phyloP scores from a whole-genome alignment of 2,113 vertebrate species.

The Pelecanus crispus region DNA sequence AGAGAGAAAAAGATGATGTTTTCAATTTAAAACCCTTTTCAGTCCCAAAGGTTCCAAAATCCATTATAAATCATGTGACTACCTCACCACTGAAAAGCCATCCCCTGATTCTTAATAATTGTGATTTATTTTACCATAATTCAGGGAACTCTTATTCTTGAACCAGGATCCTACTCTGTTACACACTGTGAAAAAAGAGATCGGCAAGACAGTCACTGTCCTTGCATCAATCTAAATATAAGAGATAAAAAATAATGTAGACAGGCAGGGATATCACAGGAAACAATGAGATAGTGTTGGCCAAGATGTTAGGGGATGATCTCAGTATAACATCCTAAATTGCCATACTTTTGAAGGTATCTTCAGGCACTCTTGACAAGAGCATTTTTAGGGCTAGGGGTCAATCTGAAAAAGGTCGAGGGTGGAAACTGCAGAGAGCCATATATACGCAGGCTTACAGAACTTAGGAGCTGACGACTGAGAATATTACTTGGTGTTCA shows the following conservation, averaged over 20 bases:
- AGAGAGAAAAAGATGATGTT: not conserved
- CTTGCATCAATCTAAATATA: not conserved
- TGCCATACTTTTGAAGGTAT: not conserved
- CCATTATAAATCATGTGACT: not conserved
- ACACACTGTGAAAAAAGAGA: not conserved
- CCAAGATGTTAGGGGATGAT: not conserved
- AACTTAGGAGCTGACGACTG: not conserved
- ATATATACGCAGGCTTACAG: not conserved
- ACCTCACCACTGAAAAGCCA: not conserved
- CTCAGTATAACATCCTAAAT: not conserved
- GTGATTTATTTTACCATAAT: not conserved
- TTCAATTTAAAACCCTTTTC: not conserved
- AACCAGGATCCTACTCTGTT: not conserved
- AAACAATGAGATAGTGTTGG: not conserved
- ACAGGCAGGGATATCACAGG: not conserved
- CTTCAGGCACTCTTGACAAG: not conserved
- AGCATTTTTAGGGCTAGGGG: not conserved
- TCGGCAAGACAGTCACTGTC: not conserved
- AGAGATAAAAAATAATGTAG: not conserved
- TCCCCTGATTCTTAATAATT: not conserved
- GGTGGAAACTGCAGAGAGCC: not conserved
- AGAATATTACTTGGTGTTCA: not conserved
- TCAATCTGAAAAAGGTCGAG: not conserved
- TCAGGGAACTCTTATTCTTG: not conserved
- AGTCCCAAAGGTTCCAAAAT: not conserved